phyloP scores from a whole-genome alignment of 2,113 vertebrate species.

The Lepus europaeus region DNA sequence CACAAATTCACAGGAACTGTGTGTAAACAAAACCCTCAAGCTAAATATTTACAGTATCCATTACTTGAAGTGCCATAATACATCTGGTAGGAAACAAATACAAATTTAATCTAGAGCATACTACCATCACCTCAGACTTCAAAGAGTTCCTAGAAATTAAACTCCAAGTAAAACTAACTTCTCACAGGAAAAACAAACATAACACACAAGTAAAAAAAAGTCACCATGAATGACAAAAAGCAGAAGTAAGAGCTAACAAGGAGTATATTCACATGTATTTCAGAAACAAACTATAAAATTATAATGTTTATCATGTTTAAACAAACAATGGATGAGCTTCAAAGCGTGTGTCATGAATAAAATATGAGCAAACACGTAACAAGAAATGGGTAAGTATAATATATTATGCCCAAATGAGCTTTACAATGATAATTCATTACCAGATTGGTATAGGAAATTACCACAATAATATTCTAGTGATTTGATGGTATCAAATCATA shows the following conservation, averaged over 20 bases:
- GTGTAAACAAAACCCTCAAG: neutral
- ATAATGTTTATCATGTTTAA: neutral
- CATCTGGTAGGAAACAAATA: neutral
- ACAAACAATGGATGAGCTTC: neutral
- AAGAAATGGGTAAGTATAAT: neutral
- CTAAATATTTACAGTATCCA: neutral
- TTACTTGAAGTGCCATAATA: neutral
- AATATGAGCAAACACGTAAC: neutral
- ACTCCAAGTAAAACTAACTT: neutral
- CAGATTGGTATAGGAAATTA: neutral
- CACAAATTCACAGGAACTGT: neutral
- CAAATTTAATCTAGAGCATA: neutral
- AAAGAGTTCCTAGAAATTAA: neutral
- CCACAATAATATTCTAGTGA: neutral
- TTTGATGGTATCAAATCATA: too few relatives aligned
- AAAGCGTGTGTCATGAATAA: neutral
- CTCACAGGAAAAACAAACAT: neutral
- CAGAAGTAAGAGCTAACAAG: neutral
- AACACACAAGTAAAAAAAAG: neutral
- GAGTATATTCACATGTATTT: neutral
- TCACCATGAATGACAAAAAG: neutral
- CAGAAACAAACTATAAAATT: neutral
- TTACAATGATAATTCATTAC: neutral
- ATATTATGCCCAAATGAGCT: neutral
- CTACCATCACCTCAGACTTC: neutral